A percentile compares a stretch with the other conserved stretches of the same genome.
Conservation (phyloP, 2,888 invertebrate species). For the Cantharis lateralis region DNA sequence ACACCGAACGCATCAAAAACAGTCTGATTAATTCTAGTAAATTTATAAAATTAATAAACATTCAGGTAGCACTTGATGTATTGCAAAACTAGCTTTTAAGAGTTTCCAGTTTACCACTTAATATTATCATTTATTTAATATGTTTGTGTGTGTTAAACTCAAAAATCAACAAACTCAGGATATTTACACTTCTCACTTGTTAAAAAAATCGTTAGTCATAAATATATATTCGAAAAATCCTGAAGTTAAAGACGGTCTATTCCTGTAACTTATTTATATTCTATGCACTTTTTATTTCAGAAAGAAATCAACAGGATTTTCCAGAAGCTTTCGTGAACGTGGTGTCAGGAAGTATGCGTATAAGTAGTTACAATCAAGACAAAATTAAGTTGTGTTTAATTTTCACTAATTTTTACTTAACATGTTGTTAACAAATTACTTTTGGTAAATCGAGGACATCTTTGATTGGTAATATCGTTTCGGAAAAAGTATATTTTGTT, state of each 20-base stretch:
- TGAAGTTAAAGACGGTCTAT: not conserved
- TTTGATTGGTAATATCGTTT: slow-evolving; percentile 5
- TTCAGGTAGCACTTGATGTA: not conserved
- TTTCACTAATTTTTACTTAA: not conserved
- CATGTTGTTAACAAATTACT: slow-evolving; percentile 3
- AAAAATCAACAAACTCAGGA: not conserved
- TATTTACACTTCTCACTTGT: not conserved
- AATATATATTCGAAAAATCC: not conserved
- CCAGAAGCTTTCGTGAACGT: not conserved
- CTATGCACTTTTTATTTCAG: not conserved
- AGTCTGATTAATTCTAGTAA: not conserved
- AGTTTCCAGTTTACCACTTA: not conserved
- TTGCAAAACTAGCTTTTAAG: not conserved
- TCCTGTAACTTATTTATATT: not conserved
- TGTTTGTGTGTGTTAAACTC: not conserved
- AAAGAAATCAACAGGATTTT: not conserved
- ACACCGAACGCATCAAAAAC: not conserved
- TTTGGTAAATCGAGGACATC: slow-evolving; percentile 12
- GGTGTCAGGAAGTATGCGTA: not conserved
- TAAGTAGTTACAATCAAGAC: not conserved
- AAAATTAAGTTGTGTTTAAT: not conserved
- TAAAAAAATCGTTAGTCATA: not conserved
- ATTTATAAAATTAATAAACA: not conserved
- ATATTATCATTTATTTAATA: not conserved
- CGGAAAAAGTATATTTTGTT: not conserved